Conservation (phyloP, 2,113 vertebrate species). For the Heptranchias perlo region DNA sequence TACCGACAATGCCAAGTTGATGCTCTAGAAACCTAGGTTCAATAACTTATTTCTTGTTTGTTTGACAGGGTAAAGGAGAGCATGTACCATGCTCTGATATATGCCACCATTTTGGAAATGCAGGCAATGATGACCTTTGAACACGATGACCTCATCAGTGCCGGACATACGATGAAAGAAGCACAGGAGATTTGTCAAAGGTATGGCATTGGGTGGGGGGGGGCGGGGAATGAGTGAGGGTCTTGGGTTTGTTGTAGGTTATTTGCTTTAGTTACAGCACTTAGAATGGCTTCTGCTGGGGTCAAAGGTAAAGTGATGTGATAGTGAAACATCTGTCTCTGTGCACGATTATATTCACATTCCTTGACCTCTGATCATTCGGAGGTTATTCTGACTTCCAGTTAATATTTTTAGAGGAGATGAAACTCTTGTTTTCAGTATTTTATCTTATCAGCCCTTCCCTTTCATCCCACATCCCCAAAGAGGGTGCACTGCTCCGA, state of each 20-base stretch:
- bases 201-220: constrained; percentile 43
- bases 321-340: background rate
- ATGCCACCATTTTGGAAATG: constrained; percentile 73
- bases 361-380: background rate
- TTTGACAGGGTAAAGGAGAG: constrained; percentile 58
- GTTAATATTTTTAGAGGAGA: background rate
- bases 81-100: constrained; percentile 74
- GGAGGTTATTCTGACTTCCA: background rate
- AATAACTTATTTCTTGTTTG: background rate
- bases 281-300: background rate
- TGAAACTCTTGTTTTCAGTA: background rate
- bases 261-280: background rate
- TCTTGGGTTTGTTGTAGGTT: background rate
- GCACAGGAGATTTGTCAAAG: constrained; percentile 72
- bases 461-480: background rate
- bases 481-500: background rate
- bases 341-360: background rate
- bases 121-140: constrained; percentile 79
- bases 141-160: constrained; percentile 65
- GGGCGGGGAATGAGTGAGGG: background rate
- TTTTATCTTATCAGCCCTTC: background rate
- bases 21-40: no score
- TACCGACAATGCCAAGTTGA: background rate
- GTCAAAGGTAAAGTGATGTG: background rate
- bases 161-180: constrained; percentile 68